Conservation (phyloP, 2,888 invertebrate species). For the Augiades crinisus region DNA sequence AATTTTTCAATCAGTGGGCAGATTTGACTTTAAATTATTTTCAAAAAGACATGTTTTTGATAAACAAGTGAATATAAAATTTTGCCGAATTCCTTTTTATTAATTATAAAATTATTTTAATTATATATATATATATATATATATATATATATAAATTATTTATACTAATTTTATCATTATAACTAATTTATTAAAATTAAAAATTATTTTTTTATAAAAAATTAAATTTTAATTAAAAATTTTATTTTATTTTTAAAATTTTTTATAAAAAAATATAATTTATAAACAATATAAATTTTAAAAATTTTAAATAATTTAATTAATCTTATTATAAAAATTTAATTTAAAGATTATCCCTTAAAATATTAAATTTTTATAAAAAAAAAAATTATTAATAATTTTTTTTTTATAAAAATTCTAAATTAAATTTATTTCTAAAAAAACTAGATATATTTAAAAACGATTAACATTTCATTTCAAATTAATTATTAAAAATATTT, state of each 20-base stretch:
- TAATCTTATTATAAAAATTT: slow-evolving; percentile 74
- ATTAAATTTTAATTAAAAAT: slow-evolving; percentile 62
- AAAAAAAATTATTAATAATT: slow-evolving; percentile 28
- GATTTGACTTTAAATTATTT: slow-evolving; percentile 60
- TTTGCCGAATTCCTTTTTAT: slow-evolving; percentile 88
- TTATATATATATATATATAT: slow-evolving; percentile 60
- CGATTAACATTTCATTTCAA: slow-evolving; percentile 85
- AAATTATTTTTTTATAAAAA: slow-evolving; percentile 67
- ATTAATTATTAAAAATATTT: slow-evolving; percentile 83
- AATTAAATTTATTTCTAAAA: slow-evolving; percentile 81
- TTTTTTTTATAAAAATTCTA: slow-evolving; percentile 62
- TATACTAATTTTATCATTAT: slow-evolving; percentile 84
- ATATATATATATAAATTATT: slow-evolving; percentile 34
- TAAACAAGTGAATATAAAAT: slow-evolving; percentile 86
- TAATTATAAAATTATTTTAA: slow-evolving; percentile 85
- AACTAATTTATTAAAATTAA: slow-evolving; percentile 60
- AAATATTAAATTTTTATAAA: slow-evolving; percentile 66
- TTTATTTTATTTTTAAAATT: slow-evolving; percentile 52
- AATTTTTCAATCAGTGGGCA: slow-evolving; percentile 86
- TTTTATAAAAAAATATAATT: slow-evolving; percentile 74
- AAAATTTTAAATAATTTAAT: slow-evolving; percentile 59
- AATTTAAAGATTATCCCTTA: slow-evolving; percentile 83
- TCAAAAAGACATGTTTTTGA: slow-evolving; percentile 88
- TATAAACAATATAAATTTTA: slow-evolving; percentile 82
- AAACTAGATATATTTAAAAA: slow-evolving; percentile 86